phyloP scores from a whole-genome alignment of 2,888 invertebrate genomes.

The Orthosia gothica region DNA sequence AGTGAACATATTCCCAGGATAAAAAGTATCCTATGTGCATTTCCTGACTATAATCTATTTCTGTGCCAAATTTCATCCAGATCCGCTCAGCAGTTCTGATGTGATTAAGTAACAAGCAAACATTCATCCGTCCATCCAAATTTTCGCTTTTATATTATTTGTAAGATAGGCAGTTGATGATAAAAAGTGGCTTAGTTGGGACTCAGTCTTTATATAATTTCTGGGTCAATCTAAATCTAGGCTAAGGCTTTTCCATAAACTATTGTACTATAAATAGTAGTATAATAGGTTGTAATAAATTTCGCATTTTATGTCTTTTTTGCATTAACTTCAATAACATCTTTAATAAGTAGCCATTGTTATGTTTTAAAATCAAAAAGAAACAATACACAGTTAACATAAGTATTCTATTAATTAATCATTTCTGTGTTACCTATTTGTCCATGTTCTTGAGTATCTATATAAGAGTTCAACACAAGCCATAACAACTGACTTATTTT shows the following conservation, averaged over 20 bases:
- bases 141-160: no score
- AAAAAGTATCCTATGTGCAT: no score
- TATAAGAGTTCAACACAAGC: neutral
- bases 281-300: neutral
- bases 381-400: conserved; percentile 6
- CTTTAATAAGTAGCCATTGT: neutral
- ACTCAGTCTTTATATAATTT: neutral
- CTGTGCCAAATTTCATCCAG: no score
- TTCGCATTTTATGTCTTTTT: neutral
- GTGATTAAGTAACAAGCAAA: no score
- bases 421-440: neutral
- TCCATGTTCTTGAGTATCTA: no score
- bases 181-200: neutral
- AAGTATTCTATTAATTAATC: neutral
- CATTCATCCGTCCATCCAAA: no score
- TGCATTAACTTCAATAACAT: neutral
- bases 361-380: conserved; percentile 2
- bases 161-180: no score
- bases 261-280: neutral
- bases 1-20: no score
- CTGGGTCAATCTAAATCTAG: neutral
- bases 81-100: no score
- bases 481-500: neutral
- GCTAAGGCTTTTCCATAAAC: neutral
- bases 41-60: no score